Conservation (phyloP, 2,797 vertebrate species). For the Schizopygopsis pylzovi region DNA sequence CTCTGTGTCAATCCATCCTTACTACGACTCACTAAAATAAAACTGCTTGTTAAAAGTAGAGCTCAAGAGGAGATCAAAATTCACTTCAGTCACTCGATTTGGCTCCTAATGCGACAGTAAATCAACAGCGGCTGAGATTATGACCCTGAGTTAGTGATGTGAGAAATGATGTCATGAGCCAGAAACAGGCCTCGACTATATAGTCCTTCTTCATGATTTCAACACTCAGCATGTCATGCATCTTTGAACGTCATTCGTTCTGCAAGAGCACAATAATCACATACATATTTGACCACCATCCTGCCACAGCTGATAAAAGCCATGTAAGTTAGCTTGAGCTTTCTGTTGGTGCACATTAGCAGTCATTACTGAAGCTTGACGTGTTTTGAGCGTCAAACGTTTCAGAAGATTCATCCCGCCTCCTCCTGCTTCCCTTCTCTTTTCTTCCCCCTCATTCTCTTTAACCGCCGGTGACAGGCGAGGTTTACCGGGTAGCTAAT, state of each 20-base stretch:
- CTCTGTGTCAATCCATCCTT: background rate
- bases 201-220: slow-evolving; percentile 17
- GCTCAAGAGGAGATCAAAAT: slow-evolving; percentile 10
- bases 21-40: slow-evolving; percentile 4
- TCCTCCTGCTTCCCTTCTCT: slow-evolving; percentile 15
- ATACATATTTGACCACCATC: slow-evolving; percentile 23
- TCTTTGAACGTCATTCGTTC: slow-evolving; percentile 23
- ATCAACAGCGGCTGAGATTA: slow-evolving; percentile 19
- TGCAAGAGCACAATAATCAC: slow-evolving; percentile 14
- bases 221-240: slow-evolving; percentile 21
- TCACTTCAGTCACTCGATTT: slow-evolving; percentile 35
- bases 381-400: slow-evolving; percentile 8
- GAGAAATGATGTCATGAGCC: slow-evolving; percentile 20
- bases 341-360: slow-evolving; percentile 37
- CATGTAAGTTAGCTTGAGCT: background rate
- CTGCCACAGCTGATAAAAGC: slow-evolving; percentile 8
- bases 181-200: background rate
- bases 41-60: background rate
- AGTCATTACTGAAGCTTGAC: slow-evolving; percentile 38
- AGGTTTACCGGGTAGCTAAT: slow-evolving; percentile 55
- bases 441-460: slow-evolving; percentile 28
- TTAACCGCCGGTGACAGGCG: slow-evolving; percentile 56
- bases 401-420: slow-evolving; percentile 3
- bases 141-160: slow-evolving; percentile 12
- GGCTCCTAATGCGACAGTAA: slow-evolving; percentile 23